Evolutionary conservation across 2,113 vertebrate genomes (phyloP).

Genomic region (Hymenochirus boettgeri): DNA sequence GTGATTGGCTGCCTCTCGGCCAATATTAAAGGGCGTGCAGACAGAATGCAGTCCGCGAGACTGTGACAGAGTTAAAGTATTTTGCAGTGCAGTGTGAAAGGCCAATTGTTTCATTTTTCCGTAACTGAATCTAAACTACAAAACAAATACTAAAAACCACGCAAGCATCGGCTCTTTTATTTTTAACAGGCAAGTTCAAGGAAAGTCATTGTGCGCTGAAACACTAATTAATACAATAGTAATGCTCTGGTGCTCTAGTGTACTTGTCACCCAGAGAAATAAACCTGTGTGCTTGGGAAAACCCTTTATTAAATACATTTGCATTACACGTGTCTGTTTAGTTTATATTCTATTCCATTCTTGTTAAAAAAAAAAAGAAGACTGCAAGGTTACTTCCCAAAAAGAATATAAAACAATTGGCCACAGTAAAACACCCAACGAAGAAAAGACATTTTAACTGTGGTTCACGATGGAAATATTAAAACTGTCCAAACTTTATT

Average conservation of each 20-base stretch:
- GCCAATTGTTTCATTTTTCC: neutral
- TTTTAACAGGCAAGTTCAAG: neutral
- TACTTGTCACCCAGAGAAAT: neutral
- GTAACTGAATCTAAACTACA: neutral
- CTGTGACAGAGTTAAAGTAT: too few species aligned
- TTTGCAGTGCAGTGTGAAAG: neutral
- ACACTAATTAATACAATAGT: neutral
- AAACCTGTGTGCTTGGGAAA: neutral
- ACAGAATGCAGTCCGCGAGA: too few species aligned
- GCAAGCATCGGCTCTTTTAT: neutral
- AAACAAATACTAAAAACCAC: neutral
- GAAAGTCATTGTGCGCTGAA: neutral
- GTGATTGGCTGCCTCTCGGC: too few species aligned
- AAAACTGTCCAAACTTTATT: too few species aligned
- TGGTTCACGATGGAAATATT: too few species aligned
- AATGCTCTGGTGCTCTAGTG: neutral
- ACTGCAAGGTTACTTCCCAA: neutral
- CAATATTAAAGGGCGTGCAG: too few species aligned
- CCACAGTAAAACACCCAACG: neutral
- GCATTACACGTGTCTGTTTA: neutral
- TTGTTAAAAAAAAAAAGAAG: slow-evolving; percentile 12
- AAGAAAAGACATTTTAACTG: neutral
- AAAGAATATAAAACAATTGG: neutral
- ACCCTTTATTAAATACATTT: neutral
- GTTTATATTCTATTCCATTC: neutral